Base-by-base conservation (phyloP, 2,888 invertebrate species). In the Drosophila testacea region DNA sequence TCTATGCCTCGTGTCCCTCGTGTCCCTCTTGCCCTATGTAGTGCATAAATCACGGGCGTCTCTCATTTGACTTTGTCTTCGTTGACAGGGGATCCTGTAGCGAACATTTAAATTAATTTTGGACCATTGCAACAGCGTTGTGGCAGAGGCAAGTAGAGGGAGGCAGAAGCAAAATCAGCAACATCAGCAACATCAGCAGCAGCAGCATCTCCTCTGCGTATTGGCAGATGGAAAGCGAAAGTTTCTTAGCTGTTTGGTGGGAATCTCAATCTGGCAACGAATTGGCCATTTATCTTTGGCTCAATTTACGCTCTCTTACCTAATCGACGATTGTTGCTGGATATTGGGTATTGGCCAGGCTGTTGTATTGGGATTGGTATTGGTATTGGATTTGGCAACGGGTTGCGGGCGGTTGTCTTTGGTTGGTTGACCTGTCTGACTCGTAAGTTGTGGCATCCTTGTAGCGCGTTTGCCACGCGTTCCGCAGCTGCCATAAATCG, bases 241-340 rank as follows among this genome's bases (percentile, higher is more conserved):
- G 83, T 83, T 78, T 71, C 63, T 67, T 60, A 50, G 69, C 71
- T 48, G 59, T 64, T 61, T 55, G 73, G 69, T 83, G 89, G 89
- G 88, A 84, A 87, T 84, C 89, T 84, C 85, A 73, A 70, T 73
- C 82, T 60, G 72, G 44, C 69, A 62, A 67, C 73, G 55, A 77
- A 64, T 70, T 70, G 69, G 71, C 73, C 77, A 79, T 83, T 88
- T 83, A 89, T 89, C 83, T 79, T 66, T 75, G 57, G 84, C 61
- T 88, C 84, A 88, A 83, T 84, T 78, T 76, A 57, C 64, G 74
- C 70, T 38, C 51, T 63, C 77, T 78, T 78, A 78, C 81, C 81
- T 80, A 80, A 77, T 80, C 80, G 63, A 16, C 44, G 67, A 46
- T 71, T 70, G 61, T 61, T 48, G 48, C 27, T 56, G 47, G 34